phyloP scores from a whole-genome alignment of 2,888 invertebrate species.

The Amitus sp. region DNA sequence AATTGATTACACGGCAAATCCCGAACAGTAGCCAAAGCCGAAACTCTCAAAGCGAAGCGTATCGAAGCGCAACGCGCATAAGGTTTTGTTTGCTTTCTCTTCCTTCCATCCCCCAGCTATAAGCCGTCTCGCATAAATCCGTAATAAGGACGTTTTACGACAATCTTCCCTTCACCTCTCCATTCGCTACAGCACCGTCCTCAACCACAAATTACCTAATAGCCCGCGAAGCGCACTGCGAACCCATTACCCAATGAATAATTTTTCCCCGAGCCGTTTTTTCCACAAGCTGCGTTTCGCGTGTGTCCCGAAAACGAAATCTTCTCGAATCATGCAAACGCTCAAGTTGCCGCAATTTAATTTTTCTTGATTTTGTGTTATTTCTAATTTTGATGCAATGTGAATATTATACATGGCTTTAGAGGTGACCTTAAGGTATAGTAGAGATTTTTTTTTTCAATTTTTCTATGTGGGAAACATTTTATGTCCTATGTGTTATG shows the following conservation, averaged over 20 bases:
- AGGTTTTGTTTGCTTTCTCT: constrained; percentile 37
- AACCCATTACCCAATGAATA: constrained; percentile 48
- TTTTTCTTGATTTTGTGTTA: too few relatives aligned
- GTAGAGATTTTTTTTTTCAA: too few relatives aligned
- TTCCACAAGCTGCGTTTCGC: background rate
- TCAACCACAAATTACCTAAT: constrained; percentile 39
- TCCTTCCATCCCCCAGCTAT: constrained; percentile 24
- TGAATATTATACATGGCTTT: too few relatives aligned
- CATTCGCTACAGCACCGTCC: constrained; percentile 30
- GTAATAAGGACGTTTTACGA: constrained; percentile 40
- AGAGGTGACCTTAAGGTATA: too few relatives aligned
- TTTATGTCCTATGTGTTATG: too few relatives aligned
- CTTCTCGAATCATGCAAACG: too few relatives aligned
- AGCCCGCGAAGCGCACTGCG: constrained; percentile 38
- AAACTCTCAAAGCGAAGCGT: constrained; percentile 45
- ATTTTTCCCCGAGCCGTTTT: constrained; percentile 35
- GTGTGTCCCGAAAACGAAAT: too few relatives aligned
- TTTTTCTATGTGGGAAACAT: too few relatives aligned
- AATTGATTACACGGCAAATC: constrained; percentile 59
- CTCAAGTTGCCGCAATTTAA: too few relatives aligned
- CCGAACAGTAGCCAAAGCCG: constrained; percentile 41
- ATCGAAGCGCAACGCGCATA: constrained; percentile 41
- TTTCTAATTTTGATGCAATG: too few relatives aligned
- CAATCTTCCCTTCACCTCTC: constrained; percentile 20
- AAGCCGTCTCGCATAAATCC: constrained; percentile 36